Evolutionary conservation across 2,797 vertebrate genomes (phyloP), one percentile per base, ranked within the genome.

Genomic region (Enteromius argenteus): DNA sequence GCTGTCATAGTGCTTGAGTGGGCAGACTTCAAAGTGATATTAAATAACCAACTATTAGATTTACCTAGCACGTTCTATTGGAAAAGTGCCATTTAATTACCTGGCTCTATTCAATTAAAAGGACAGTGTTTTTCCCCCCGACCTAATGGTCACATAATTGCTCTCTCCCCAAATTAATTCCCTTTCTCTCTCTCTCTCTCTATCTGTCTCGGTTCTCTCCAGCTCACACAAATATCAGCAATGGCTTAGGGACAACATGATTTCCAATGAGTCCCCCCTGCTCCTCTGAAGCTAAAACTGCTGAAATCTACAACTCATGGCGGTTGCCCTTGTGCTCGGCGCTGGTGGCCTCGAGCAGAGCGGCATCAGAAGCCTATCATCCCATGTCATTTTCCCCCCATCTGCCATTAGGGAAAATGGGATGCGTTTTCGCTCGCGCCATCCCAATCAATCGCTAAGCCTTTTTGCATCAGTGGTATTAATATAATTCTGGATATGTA

Each of bases 41-140:
- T 99, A 98, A 99, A 99, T 98, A 98, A 99, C 97, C 97, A 97
- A 98, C 96, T 98, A 98, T 98, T 99, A 98, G 96, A 98, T 99
- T 99, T 98, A 99, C 97, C 97, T 98, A 96, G 96, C 97, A 98
- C 97, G 93, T 98, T 95, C 96, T 97, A 97, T 98, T 98, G 97
- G 97, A 98, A 97, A 98, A 98, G 96, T 97, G 97, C 97, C 96
- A 99, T 98, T 99, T 99, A 99, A 99, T 99, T 99, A 98, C 97
- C 97, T 97, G 95, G 96, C 96, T 96, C 97, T 97, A 97, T 99
- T 99, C 97, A 98, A 99, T 99, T 99, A 99, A 97, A 97, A 96
- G 95, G 96, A 97, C 95, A 96, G 96, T 95, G 94, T 96, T 95
- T 96, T 88, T 87, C 30, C 84, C 62, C 27, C 27, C 95, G 95